Evolutionary conservation across 2,113 vertebrate genomes (phyloP), one percentile per base, ranked within the genome.

Genomic region (Talpa occidentalis): DNA sequence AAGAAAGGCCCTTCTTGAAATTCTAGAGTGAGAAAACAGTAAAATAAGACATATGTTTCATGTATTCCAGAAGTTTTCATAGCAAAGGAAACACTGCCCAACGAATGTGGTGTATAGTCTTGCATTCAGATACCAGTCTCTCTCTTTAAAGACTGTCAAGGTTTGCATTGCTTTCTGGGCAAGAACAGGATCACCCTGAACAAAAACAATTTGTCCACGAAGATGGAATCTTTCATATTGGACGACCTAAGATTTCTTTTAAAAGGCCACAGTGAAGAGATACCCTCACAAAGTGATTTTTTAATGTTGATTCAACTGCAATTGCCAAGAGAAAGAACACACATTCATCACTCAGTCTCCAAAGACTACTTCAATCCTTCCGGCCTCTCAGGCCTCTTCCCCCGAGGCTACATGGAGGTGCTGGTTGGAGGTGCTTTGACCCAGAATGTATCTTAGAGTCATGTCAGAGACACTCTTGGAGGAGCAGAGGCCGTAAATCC

Each of bases 1-100:
- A 59, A 92, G n/a, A 40, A 90, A 81, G 22, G 7, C 2, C 72
- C 7, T 84, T 84, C 64, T 95, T 94, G 67, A 95, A 88, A 95
- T 88, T 91, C 37, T 30, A 52, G 54, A 85, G 4, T 54, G 56
- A 74, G 19, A n/a, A 85, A 90, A 30, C 11, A 64, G n/a, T 52
- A 67, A 95, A 85, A 52, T 77, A 60, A 52, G 42, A 89, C 35
- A 6, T 24, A 42, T 21, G 3, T 1, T 47, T 66, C 28, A 1
- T n/a, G 12, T 32, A 70, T 82, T 62, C 44, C 44, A 77, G 44
- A 86, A 11, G n/a, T 60, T 74, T 60, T 26, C 12, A 56, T 3
- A 37, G 54, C 10, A 49, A 56, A 73, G 26, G 24, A 67, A 96
- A 87, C 37, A 44, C n/a, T 37, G 4, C 52, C 56, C 44, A 62